These are phyloP conservation scores for Synanceia verrucosa DNA, from an alignment of 2,797 vertebrate species.

Conservation along the genomic window DNA sequence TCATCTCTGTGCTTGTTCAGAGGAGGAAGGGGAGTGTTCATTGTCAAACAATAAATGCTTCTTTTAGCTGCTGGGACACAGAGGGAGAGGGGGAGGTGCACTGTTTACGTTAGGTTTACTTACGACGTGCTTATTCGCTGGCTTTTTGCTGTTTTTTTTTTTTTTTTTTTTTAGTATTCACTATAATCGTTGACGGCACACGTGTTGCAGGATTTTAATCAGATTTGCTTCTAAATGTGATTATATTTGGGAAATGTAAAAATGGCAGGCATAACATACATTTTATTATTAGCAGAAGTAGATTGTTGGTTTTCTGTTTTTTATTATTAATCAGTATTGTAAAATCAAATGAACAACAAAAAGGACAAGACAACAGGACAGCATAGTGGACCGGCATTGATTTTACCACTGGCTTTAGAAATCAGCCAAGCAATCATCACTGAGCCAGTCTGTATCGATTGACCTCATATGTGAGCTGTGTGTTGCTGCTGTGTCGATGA, in stretches of 20 bases:
- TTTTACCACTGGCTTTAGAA: conserved; percentile 18
- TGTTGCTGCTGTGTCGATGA: conserved; percentile 12
- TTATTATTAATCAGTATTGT: too few relatives aligned
- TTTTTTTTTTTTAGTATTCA: background rate
- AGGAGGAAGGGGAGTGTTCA: conserved; percentile 31
- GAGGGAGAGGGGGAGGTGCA: background rate
- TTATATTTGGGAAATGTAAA: background rate
- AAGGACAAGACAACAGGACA: background rate
- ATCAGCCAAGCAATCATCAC: conserved; percentile 28
- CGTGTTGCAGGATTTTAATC: background rate
- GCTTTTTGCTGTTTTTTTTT: conserved; percentile 8
- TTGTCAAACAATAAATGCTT: conserved; percentile 47
- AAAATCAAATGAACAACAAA: background rate
- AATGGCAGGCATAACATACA: too few relatives aligned
- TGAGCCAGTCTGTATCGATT: conserved; percentile 48
- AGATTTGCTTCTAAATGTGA: background rate
- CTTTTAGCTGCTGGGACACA: conserved; percentile 33
- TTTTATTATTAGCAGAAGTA: too few relatives aligned
- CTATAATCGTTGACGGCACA: background rate
- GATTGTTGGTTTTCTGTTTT: background rate
- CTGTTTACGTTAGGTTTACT: conserved; percentile 50
- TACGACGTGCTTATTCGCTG: background rate
- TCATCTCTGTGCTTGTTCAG: conserved; percentile 32
- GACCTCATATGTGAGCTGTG: conserved; percentile 34
- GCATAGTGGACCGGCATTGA: conserved; percentile 8